Evolutionary conservation across 1,140 invertebrate species (phyloP).

Genomic region (Cherax destructor): DNA sequence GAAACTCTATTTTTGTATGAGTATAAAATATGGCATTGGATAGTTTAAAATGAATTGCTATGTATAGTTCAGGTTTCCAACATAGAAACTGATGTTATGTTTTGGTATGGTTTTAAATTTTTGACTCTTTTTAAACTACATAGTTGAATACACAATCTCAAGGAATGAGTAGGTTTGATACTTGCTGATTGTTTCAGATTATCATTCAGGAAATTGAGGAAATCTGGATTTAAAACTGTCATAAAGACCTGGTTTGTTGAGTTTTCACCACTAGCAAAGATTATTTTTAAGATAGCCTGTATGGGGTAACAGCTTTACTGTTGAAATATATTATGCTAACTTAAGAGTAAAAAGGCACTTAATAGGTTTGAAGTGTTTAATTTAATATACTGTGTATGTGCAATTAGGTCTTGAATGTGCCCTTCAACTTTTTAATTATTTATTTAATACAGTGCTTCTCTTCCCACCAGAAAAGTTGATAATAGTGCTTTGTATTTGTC

Average conservation of each 20-base stretch:
- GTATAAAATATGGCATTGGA: slow-evolving; percentile 20
- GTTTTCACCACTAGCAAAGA: slow-evolving; percentile 6
- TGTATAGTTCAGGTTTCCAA: not conserved
- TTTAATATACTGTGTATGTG: slow-evolving; percentile 40
- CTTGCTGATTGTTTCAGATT: slow-evolving; percentile 11
- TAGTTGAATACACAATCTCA: not conserved
- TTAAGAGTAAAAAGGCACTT: slow-evolving; percentile 18
- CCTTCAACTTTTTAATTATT: slow-evolving; percentile 36
- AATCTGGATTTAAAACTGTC: not conserved
- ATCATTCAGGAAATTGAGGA: not conserved
- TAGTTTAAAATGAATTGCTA: not conserved
- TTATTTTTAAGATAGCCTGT: slow-evolving; percentile 5
- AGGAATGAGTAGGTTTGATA: slow-evolving; percentile 20
- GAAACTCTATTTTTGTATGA: slow-evolving; percentile 56
- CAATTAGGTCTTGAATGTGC: slow-evolving; percentile 44
- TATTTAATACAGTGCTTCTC: slow-evolving; percentile 19
- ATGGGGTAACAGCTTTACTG: slow-evolving; percentile 36
- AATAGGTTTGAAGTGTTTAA: slow-evolving; percentile 16
- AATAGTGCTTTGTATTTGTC: slow-evolving; percentile 33
- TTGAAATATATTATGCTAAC: slow-evolving; percentile 20
- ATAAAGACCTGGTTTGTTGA: not conserved
- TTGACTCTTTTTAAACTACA: not conserved
- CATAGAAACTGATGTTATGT: not conserved
- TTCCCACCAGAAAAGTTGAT: slow-evolving; percentile 27
- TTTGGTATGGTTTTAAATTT: slow-evolving; percentile 24